Percentiles rank a stretch among this genome's conserved stretches.
These are phyloP conservation scores for Falco biarmicus DNA, from an alignment of 2,797 vertebrate species.

Conservation along the genomic window DNA sequence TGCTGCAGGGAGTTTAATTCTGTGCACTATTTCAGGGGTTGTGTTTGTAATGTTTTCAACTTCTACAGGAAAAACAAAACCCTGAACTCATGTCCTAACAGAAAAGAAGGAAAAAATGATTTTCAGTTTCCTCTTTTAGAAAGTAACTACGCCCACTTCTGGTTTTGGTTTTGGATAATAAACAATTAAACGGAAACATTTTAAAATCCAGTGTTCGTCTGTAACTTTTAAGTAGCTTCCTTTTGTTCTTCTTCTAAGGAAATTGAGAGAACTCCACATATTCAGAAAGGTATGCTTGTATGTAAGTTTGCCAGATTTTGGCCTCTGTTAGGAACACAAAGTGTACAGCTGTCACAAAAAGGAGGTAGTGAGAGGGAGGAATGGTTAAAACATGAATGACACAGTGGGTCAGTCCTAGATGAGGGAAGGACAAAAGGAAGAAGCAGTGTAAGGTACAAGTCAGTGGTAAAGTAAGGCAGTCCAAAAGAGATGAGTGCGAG, in stretches of 20 bases:
- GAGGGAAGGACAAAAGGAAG: neutral
- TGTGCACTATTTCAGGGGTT: neutral
- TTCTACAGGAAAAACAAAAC: neutral
- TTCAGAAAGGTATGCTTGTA: neutral
- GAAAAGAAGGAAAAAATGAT: constrained; percentile 16
- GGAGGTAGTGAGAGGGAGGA: neutral
- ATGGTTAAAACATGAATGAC: neutral
- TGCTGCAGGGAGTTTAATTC: neutral
- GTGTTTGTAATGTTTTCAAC: neutral
- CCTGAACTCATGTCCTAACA: neutral
- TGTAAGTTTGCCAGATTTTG: neutral
- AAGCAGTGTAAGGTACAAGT: neutral
- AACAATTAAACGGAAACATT: constrained; percentile 31
- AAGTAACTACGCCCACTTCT: neutral
- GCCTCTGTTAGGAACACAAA: neutral
- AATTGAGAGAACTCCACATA: neutral
- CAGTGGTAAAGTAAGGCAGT: neutral
- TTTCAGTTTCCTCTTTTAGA: constrained; percentile 26
- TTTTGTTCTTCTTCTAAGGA: constrained; percentile 37
- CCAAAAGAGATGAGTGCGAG: neutral
- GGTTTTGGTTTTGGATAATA: constrained; percentile 46
- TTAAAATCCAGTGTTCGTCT: constrained; percentile 15
- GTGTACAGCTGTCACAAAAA: neutral
- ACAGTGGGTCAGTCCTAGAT: neutral
- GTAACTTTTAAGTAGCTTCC: constrained; percentile 26